phyloP scores from a whole-genome alignment of 1,140 invertebrate genomes.

The Pseudomyrmex gracilis region DNA sequence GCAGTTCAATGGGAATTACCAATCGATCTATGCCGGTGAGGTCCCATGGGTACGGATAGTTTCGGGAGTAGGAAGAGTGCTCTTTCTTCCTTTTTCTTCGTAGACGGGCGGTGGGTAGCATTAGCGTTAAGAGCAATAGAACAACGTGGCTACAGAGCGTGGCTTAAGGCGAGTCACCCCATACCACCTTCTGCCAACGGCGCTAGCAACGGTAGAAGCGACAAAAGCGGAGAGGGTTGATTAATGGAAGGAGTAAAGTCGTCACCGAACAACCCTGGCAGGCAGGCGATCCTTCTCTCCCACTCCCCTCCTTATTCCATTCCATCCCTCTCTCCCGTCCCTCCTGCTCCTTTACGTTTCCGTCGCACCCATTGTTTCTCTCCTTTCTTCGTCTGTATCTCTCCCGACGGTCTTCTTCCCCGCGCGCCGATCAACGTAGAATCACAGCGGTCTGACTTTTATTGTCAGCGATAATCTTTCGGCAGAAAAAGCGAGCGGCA shows the following conservation, averaged over 20 bases:
- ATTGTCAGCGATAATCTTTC: conserved; percentile 74
- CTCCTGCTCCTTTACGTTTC: conserved; percentile 54
- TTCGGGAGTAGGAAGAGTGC: not conserved
- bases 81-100: conserved; percentile 67
- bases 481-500: conserved; percentile 54
- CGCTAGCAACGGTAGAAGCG: conserved; percentile 63
- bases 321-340: not conserved
- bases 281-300: conserved; percentile 59
- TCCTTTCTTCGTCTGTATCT: conserved; percentile 20
- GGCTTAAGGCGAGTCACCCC: conserved; percentile 70
- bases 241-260: conserved; percentile 82
- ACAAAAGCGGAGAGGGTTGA: conserved; percentile 81
- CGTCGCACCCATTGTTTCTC: conserved; percentile 49
- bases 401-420: conserved; percentile 15
- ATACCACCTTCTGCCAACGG: conserved; percentile 43
- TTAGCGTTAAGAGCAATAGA: conserved; percentile 81
- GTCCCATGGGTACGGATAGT: conserved; percentile 62
- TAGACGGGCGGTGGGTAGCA: conserved; percentile 72
- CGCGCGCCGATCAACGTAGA: conserved; percentile 63
- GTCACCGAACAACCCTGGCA: conserved; percentile 75
- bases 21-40: conserved; percentile 70
- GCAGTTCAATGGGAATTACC: conserved; percentile 65
- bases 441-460: conserved; percentile 75
- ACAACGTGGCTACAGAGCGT: conserved; percentile 80
- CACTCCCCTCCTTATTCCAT: conserved; percentile 7